phyloP scores from a whole-genome alignment of 2,797 vertebrate genomes.

The Iguana delicatissima region DNA sequence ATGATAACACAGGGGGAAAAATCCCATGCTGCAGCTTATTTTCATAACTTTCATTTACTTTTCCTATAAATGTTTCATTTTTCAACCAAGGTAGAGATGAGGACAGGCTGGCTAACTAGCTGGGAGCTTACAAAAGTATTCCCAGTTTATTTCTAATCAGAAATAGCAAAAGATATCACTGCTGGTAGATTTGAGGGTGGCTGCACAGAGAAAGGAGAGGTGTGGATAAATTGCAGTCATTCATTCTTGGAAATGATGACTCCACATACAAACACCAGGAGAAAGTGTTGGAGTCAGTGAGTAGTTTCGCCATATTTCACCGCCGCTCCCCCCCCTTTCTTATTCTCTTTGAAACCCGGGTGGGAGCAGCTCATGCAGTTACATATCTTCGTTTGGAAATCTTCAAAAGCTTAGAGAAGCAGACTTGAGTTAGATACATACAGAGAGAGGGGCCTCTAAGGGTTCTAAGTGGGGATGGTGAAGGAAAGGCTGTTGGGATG shows the following conservation, averaged over 20 bases:
- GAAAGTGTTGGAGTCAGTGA: background rate
- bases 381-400: background rate
- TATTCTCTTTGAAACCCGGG: constrained; percentile 20
- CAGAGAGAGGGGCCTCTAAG: background rate
- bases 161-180: constrained; percentile 2
- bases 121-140: background rate
- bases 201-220: background rate
- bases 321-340: background rate
- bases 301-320: background rate
- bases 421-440: background rate
- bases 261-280: background rate
- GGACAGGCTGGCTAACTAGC: background rate
- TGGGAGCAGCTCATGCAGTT: background rate
- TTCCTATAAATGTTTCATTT: constrained; percentile 43
- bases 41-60: constrained; percentile 50
- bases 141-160: constrained; percentile 7
- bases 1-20: constrained; percentile 27
- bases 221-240: background rate
- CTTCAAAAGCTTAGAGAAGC: constrained; percentile 3
- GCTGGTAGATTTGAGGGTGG: background rate
- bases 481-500: background rate
- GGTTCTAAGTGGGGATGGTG: no score
- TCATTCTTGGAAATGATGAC: background rate
- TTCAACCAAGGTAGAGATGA: background rate
- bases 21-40: constrained; percentile 33